Base-by-base conservation (phyloP, 92 coral and sea anemone species). In the Epizoanthus scotinus region DNA sequence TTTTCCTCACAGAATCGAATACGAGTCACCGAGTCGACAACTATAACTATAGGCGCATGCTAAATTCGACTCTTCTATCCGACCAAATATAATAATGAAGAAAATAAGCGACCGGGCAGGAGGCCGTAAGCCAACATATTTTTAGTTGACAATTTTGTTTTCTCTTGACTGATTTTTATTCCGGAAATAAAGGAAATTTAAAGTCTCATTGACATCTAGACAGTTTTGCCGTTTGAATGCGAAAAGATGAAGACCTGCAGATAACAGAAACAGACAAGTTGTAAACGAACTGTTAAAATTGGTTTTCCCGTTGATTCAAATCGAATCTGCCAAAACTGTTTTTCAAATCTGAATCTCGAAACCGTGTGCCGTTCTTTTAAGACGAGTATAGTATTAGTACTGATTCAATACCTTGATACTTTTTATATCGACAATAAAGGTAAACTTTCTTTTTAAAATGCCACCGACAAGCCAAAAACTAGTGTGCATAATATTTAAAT, bases 401-500 rank as follows among this genome's bases (percentile, higher is more conserved):
- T 12, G 69, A 60, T 67, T 60, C 15, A 6, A 20, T 58, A 24
- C 58, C 40, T 20, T 14, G 68, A 36, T 38, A 58, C 81, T 59
- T 74, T 56, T 57, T 31, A 31, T 74, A 57, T 31, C 81, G 67
- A 75, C 53, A 75, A 59, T 20, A 57, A 20, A 36, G 67, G 85
- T 56, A 81, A 56, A 81, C 38, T 70, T 81, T 81, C 85, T 81
- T 63, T 77, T 75, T 75, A 38, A 75, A 59, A 75, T 75, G 81
- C 81, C 81, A 75, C 57, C 68, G 68, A 75, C 81, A 75, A 75
- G 52, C 81, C 81, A 59, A 75, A 75, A 66, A 78, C 78, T 42
- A 55, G 74, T 24, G 70, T 79, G 94, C 94, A 90, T 85, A 93
- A 90, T 93, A 85, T 89, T 93, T 93, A 93, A 93, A 93, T 90